Conservation (phyloP, 2,113 vertebrate genomes). For the Etheostoma spectabile region DNA sequence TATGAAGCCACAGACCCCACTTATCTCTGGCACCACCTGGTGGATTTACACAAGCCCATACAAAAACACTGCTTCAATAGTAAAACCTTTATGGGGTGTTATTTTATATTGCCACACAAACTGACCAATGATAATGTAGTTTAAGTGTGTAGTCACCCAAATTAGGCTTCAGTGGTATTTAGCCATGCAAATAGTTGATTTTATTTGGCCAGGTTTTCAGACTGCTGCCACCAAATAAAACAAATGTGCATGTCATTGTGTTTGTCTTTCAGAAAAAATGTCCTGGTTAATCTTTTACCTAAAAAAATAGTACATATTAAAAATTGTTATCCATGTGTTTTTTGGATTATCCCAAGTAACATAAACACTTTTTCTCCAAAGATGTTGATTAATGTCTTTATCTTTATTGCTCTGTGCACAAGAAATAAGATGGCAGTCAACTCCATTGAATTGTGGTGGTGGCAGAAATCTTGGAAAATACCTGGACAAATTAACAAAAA, state of each 20-base stretch:
- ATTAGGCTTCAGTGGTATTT: neutral
- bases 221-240: neutral
- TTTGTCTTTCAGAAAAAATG: neutral
- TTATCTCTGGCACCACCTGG: slow-evolving; percentile 29
- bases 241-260: neutral
- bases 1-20: neutral
- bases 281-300: neutral
- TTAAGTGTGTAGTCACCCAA: neutral
- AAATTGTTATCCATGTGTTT: neutral
- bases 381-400: neutral
- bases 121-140: neutral
- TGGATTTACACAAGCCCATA: neutral
- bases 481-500: neutral
- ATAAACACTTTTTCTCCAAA: neutral
- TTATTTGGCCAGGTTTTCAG: neutral
- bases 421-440: neutral
- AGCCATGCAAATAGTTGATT: neutral
- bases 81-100: too few species aligned
- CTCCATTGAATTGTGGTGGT: neutral
- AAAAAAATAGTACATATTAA: neutral
- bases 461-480: neutral
- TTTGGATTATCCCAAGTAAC: neutral
- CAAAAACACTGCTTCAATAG: neutral
- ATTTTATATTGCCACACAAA: slow-evolving; percentile 25
- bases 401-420: neutral